These are phyloP conservation scores for Eutolmus rufibarbis DNA, from an alignment of 2,888 invertebrate genomes.

Conservation along the genomic window DNA sequence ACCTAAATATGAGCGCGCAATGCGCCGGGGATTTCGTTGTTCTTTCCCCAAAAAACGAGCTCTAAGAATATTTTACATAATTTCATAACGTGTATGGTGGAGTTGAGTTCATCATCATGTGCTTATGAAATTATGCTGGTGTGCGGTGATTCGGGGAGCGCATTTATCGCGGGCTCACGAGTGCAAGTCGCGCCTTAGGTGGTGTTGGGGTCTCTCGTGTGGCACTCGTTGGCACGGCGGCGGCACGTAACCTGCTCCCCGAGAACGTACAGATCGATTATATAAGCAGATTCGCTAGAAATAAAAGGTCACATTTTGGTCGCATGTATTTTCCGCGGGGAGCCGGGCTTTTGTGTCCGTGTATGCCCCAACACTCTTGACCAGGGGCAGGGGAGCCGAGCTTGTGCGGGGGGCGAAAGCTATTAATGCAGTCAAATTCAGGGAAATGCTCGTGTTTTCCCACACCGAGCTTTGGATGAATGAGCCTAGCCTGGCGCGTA, in stretches of 20 bases:
- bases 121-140: neutral
- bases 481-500: neutral
- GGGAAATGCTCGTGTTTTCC: neutral
- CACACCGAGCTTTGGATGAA: neutral
- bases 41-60: neutral
- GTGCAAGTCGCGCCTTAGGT: neutral
- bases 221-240: neutral
- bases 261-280: neutral
- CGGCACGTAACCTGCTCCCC: neutral
- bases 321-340: neutral
- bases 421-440: neutral
- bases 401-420: neutral
- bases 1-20: neutral
- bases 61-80: neutral
- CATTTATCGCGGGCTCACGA: neutral
- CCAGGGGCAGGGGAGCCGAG: neutral
- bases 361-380: neutral
- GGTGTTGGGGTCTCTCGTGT: neutral
- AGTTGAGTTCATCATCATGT: neutral
- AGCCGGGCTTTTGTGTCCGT: neutral
- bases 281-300: neutral
- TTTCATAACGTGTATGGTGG: neutral
- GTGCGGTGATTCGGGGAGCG: neutral
- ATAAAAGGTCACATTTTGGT: slow-evolving; percentile 15
- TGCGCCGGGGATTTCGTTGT: neutral